Evolutionary conservation across 2,113 vertebrate genomes (phyloP), one percentile per base, ranked within the genome.

Genomic region (Nycticryphes semicollaris): DNA sequence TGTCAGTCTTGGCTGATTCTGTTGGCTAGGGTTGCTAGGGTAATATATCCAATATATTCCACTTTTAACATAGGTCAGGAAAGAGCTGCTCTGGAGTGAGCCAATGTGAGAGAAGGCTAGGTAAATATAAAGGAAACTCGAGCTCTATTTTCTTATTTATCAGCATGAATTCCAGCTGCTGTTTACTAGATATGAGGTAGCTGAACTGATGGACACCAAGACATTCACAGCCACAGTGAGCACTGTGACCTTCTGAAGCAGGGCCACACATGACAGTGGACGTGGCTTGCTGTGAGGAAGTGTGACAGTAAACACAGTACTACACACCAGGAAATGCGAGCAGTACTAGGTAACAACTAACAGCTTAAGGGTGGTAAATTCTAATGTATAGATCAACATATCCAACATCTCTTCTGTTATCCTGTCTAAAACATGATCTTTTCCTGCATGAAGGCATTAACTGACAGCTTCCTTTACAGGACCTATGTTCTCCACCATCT

Each of bases 211-310:
- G 43, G 27, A n/a, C 48, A 41, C 10, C 8, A 23, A 67, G 30
- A 22, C 22, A 35, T 6, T 28, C 53, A 24, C 7, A 74, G 37
- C n/a, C 3, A 0, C 50, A 70, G 31, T 1, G 6, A 45, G 57
- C 7, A 21, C 48, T 51, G 18, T 21, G 50, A 45, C 13, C 24
- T 10, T 63, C 48, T 39, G 63, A 43, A 45, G 51, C 35, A 89
- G 25, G 2, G 3, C 43, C 0, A 2, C 14, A 30, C 43, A 31
- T 0, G 0, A 51, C 3, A 57, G 31, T 2, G 31, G 27, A 19
- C 0, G 0, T 23, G 30, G n/a, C 48, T 35, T 64, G 48, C 17
- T 6, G 1, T 4, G 0, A 16, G 16, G 27, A 62, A 59, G 23
- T 16, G 22, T 62, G 47, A 35, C 45, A 72, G 24, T 21, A 45